Evolutionary conservation across 2,888 invertebrate genomes (phyloP).

Genomic region (Lamproptera curius): DNA sequence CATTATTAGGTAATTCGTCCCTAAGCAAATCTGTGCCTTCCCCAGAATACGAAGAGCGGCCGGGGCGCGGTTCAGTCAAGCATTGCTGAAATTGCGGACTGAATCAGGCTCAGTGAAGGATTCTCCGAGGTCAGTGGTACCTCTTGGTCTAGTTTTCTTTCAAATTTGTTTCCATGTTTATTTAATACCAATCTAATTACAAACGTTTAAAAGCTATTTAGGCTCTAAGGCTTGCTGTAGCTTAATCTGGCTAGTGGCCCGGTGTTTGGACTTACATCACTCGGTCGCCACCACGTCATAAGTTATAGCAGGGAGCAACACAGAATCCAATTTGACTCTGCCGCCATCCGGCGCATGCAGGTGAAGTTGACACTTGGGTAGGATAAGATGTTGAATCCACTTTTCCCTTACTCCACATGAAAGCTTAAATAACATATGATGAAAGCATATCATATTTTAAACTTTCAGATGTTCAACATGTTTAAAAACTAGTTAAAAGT

Average conservation of each 20-base stretch:
- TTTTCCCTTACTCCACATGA: slow-evolving; percentile 4
- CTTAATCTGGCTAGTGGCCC: slow-evolving; percentile 6
- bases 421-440: no score
- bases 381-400: slow-evolving; percentile 2
- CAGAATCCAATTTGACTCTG: slow-evolving; percentile 10
- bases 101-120: background rate
- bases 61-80: no score
- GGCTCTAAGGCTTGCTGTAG: slow-evolving; percentile 14
- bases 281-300: slow-evolving; percentile 6
- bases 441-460: no score
- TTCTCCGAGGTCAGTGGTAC: background rate
- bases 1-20: no score
- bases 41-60: no score
- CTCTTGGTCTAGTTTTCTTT: background rate
- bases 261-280: slow-evolving; percentile 10
- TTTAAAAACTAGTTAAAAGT: no score
- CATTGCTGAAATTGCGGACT: no score
- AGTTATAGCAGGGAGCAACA: slow-evolving; percentile 14
- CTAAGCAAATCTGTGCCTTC: no score
- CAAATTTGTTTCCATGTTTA: background rate
- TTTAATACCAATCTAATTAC: background rate
- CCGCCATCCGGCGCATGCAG: slow-evolving; percentile 6
- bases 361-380: slow-evolving; percentile 9
- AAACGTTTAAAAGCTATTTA: slow-evolving; percentile 18
- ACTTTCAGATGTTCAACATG: no score